Percentiles rank a stretch among this genome's conserved stretches.
Conservation (phyloP, 2,888 invertebrate genomes). For the Steinernema scapterisci region DNA sequence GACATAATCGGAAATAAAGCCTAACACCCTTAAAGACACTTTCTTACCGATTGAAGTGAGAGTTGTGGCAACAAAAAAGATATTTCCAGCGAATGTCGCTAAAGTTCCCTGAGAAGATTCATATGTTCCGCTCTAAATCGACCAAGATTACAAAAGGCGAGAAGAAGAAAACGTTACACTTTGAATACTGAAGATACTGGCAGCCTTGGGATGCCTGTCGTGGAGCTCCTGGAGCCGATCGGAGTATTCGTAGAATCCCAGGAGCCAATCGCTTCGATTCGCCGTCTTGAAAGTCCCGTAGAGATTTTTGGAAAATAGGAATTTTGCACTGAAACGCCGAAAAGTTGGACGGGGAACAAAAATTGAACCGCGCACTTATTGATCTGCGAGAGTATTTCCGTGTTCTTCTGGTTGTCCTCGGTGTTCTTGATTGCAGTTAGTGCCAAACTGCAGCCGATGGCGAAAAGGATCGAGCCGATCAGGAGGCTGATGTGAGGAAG, state of each 20-base stretch:
- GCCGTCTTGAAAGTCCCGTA: not conserved
- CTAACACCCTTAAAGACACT: too few relatives aligned
- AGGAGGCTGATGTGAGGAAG: conserved; percentile 65
- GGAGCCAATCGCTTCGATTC: not conserved
- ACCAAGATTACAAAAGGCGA: not conserved
- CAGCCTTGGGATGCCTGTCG: conserved; percentile 35
- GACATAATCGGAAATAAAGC: too few relatives aligned
- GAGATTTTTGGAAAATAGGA: conserved; percentile 14
- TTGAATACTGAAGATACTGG: not conserved
- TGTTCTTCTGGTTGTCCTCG: conserved; percentile 39
- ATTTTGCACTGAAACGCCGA: not conserved
- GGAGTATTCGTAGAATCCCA: conserved; percentile 9
- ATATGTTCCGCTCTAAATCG: conserved; percentile 1
- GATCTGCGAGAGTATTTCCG: conserved; percentile 10
- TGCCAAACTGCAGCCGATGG: conserved; percentile 50
- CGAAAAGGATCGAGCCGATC: conserved; percentile 60
- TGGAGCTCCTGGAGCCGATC: conserved; percentile 34
- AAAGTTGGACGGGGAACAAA: too few relatives aligned
- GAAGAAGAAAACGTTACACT: not conserved
- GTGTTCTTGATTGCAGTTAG: conserved; percentile 56
- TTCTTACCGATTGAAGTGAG: conserved; percentile 59
- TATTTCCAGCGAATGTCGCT: conserved; percentile 44
- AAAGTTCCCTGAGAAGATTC: conserved; percentile 29
- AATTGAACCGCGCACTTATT: not conserved
- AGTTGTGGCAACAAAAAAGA: conserved; percentile 65